Evolutionary conservation across 2,888 invertebrate species (phyloP).

Genomic region (Axea sp.): DNA sequence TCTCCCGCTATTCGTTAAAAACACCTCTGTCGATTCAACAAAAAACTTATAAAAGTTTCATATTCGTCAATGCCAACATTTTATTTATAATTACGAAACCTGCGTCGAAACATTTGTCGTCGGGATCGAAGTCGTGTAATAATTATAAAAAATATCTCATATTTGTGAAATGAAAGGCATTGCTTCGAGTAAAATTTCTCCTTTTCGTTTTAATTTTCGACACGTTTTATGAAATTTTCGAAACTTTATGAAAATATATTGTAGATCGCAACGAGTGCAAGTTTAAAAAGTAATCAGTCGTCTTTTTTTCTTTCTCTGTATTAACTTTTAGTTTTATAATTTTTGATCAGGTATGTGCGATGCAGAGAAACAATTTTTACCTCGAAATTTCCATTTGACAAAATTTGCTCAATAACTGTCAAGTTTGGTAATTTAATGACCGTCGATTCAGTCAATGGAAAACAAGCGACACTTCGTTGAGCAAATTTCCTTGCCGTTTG

Average conservation of each 20-base stretch:
- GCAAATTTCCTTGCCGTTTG: not conserved
- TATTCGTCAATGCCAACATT: slow-evolving; percentile 25
- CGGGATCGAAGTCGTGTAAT: slow-evolving; percentile 24
- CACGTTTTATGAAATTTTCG: slow-evolving; percentile 25
- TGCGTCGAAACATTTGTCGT: slow-evolving; percentile 27
- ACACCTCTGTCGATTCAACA: slow-evolving; percentile 37
- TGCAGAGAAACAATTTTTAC: slow-evolving; percentile 34
- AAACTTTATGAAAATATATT: slow-evolving; percentile 54
- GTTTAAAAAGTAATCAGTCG: slow-evolving; percentile 49
- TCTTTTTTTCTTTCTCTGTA: slow-evolving; percentile 30
- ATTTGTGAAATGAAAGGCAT: slow-evolving; percentile 43
- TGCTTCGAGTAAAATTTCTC: slow-evolving; percentile 32
- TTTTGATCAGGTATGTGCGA: slow-evolving; percentile 37
- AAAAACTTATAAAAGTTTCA: slow-evolving; percentile 30
- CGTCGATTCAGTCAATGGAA: not conserved
- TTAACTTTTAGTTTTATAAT: slow-evolving; percentile 6
- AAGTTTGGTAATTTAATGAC: not conserved
- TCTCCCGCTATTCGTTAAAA: slow-evolving; percentile 23
- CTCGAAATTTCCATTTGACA: slow-evolving; percentile 13
- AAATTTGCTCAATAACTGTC: slow-evolving; percentile 20
- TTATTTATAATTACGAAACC: slow-evolving; percentile 24
- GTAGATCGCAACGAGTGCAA: slow-evolving; percentile 44
- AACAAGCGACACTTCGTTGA: slow-evolving; percentile 2
- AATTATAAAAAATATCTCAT: slow-evolving; percentile 43
- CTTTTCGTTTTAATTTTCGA: slow-evolving; percentile 14